These are phyloP conservation scores for Silurus asotus DNA, from an alignment of 2,113 vertebrate species.

Conservation along the genomic window DNA sequence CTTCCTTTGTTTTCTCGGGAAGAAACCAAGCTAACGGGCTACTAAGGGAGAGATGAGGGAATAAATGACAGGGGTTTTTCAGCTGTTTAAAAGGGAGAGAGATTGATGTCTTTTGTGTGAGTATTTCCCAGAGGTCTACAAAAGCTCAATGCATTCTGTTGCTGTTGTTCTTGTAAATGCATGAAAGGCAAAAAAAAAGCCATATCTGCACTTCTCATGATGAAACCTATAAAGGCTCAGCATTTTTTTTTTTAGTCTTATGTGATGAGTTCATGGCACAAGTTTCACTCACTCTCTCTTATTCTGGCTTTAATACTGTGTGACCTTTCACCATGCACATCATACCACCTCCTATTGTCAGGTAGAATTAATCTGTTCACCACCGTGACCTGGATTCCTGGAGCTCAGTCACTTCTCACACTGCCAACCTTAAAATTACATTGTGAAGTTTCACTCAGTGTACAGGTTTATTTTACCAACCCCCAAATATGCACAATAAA, in stretches of 20 bases:
- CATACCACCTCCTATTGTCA: constrained; percentile 29
- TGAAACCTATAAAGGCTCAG: not conserved
- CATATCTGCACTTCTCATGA: not conserved
- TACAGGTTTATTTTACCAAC: not conserved
- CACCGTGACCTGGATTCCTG: constrained; percentile 33
- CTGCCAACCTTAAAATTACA: constrained; percentile 4
- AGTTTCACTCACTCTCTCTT: not conserved
- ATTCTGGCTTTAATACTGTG: not conserved
- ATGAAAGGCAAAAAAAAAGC: constrained; percentile 1
- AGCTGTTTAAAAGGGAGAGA: constrained; percentile 32
- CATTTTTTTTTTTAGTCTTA: constrained; percentile 19
- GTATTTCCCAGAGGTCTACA: not conserved
- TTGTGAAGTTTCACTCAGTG: not conserved
- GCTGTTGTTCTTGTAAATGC: constrained; percentile 7
- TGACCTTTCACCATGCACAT: constrained; percentile 22
- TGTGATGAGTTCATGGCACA: constrained; percentile 17
- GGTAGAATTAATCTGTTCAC: constrained; percentile 40
- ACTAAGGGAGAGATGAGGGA: constrained; percentile 1
- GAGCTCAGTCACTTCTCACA: constrained; percentile 23
- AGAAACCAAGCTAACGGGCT: constrained; percentile 39
- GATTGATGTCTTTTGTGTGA: constrained; percentile 25
- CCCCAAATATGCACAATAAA: not conserved
- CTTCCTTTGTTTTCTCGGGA: constrained; percentile 49
- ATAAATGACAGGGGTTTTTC: constrained; percentile 39
- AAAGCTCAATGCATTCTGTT: not conserved